phyloP scores from a whole-genome alignment of 2,797 vertebrate species.

The Sarcoramphus papa region DNA sequence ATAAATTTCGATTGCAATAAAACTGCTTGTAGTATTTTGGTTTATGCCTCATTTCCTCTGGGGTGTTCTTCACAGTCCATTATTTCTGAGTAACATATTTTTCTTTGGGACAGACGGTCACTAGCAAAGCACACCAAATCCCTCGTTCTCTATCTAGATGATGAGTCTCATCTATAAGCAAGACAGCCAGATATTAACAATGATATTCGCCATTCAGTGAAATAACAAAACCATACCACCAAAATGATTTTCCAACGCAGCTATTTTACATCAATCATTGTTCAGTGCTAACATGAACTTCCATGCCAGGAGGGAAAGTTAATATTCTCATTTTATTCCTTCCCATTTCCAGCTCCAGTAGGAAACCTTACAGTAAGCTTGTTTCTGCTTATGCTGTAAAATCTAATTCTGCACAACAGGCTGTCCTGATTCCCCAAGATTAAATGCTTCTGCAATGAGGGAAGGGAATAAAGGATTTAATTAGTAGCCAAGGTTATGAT shows the following conservation, averaged over 20 bases:
- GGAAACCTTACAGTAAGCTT: not conserved
- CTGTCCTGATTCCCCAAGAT: conserved; percentile 13
- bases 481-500: conserved; percentile 66
- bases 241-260: not conserved
- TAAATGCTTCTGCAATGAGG: conserved; percentile 45
- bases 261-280: not conserved
- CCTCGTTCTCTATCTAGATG: not conserved
- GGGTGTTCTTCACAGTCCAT: not conserved
- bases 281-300: not conserved
- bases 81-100: conserved; percentile 17
- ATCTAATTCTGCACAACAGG: not conserved
- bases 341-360: not conserved
- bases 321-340: conserved; percentile 8
- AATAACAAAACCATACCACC: not conserved
- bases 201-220: not conserved
- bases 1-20: not conserved
- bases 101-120: not conserved
- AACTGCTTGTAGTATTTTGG: not conserved
- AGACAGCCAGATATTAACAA: not conserved
- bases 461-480: conserved; percentile 56
- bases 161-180: not conserved
- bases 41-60: conserved; percentile 16
- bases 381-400: conserved; percentile 12
- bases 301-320: not conserved
- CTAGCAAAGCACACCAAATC: conserved; percentile 5